Conservation (phyloP, 2,888 invertebrate species). For the Sceliomorpha sp. region DNA sequence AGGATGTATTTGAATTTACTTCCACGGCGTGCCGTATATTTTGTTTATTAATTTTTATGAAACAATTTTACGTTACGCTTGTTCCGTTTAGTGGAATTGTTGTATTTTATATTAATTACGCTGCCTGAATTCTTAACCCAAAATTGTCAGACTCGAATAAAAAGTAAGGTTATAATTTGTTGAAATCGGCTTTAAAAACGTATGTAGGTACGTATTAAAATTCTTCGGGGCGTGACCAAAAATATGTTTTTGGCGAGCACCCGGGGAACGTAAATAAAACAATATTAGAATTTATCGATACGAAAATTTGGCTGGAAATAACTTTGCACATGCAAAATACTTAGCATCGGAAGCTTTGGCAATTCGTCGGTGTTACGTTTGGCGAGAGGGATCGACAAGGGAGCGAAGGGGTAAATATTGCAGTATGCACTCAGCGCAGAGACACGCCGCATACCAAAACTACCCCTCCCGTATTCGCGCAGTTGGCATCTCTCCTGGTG, state of each 20-base stretch:
- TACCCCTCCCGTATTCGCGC: conserved; percentile 54
- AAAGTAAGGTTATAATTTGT: no score
- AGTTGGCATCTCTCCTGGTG: conserved; percentile 47
- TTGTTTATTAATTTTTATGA: conserved; percentile 6
- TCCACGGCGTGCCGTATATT: conserved; percentile 23
- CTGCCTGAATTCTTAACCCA: no score
- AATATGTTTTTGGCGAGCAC: no score
- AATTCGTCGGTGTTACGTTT: conserved; percentile 14
- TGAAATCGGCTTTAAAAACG: no score
- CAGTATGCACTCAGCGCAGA: conserved; percentile 74
- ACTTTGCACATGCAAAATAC: conserved; percentile 13
- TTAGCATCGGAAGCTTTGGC: conserved; percentile 4
- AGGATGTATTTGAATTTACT: conserved; percentile 47
- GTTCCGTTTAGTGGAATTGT: no score
- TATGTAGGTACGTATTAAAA: no score
- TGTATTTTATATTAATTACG: no score
- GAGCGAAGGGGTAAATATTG: conserved; percentile 73
- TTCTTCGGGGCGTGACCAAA: no score
- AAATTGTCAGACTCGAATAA: no score
- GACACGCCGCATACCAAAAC: conserved; percentile 65
- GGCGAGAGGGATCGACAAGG: conserved; percentile 47
- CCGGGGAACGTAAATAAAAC: no score
- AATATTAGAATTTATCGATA: neutral
- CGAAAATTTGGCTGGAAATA: conserved; percentile 29
- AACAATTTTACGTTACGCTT: conserved; percentile 14